Percentiles rank a stretch among this genome's conserved stretches.
These are phyloP conservation scores for Zoroaster sp. DNA, from an alignment of 53 echinoderm and acorn worm genomes.

Conservation along the genomic window DNA sequence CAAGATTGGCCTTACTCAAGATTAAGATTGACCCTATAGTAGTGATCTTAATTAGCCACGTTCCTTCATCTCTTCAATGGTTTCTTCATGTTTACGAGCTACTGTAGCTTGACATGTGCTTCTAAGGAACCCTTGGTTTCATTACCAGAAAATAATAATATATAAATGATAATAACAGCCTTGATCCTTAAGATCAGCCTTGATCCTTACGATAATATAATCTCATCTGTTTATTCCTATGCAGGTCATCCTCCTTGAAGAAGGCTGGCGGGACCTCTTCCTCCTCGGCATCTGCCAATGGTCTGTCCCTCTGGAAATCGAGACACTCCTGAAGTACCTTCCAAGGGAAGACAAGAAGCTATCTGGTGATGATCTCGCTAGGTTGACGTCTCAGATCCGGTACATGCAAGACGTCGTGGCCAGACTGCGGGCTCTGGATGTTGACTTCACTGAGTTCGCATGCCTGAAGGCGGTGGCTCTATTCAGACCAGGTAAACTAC, in stretches of 20 bases:
- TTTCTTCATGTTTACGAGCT: too few relatives aligned
- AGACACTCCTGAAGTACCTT: conserved; percentile 62
- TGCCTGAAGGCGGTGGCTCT: conserved; percentile 94
- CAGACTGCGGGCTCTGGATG: conserved; percentile 74
- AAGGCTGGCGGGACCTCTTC: conserved; percentile 97
- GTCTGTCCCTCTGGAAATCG: conserved; percentile 89
- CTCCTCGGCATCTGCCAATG: conserved; percentile 93
- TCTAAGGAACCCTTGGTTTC: too few relatives aligned
- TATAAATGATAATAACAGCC: too few relatives aligned
- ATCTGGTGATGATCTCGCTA: conserved; percentile 56
- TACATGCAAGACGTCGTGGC: conserved; percentile 84
- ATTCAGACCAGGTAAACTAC: conserved; percentile 96
- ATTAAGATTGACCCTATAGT: too few relatives aligned
- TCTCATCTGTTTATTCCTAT: too few relatives aligned
- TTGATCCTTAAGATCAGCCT: too few relatives aligned
- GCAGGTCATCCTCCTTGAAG: conserved; percentile 91
- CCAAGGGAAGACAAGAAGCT: conserved; percentile 36
- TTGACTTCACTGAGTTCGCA: conserved; percentile 95
- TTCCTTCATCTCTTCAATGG: too few relatives aligned
- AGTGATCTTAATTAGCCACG: too few relatives aligned
- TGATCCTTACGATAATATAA: too few relatives aligned
- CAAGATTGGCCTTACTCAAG: too few relatives aligned
- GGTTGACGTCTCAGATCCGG: conserved; percentile 72
- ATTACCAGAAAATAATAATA: too few relatives aligned
- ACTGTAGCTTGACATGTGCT: too few relatives aligned